Percentiles rank a stretch among this genome's conserved stretches.
Evolutionary conservation across 2,888 invertebrate genomes (phyloP).

Genomic region (Pelosia muscerda): DNA sequence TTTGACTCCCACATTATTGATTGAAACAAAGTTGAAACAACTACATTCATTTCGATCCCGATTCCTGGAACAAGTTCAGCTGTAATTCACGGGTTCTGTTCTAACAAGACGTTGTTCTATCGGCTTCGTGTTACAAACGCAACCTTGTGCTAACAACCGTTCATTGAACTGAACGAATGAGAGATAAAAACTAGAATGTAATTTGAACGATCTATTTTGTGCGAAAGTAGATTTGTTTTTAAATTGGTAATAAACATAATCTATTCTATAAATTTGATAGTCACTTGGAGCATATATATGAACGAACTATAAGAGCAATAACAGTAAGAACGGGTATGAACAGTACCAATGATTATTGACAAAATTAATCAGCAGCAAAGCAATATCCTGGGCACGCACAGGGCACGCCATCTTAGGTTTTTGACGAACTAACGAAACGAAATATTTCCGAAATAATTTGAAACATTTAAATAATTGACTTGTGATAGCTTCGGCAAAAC

Average conservation of each 20-base stretch:
- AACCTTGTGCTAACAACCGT: conserved; percentile 15
- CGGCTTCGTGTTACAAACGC: conserved; percentile 36
- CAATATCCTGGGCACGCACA: too few relatives aligned
- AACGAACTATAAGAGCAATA: too few relatives aligned
- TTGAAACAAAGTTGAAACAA: conserved; percentile 43
- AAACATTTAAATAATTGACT: too few relatives aligned
- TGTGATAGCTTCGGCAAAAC: too few relatives aligned
- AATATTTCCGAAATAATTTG: too few relatives aligned
- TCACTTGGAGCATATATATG: too few relatives aligned
- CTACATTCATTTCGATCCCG: conserved; percentile 29
- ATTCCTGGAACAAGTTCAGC: conserved; percentile 38
- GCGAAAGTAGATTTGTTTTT: not conserved
- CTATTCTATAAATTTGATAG: too few relatives aligned
- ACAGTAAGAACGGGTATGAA: too few relatives aligned
- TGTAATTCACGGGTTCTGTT: conserved; percentile 28
- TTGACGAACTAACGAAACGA: too few relatives aligned
- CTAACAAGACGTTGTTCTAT: conserved; percentile 33
- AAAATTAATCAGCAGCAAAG: too few relatives aligned
- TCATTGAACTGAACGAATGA: conserved; percentile 18
- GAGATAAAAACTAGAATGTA: not conserved
- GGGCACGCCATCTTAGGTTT: too few relatives aligned
- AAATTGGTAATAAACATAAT: not conserved
- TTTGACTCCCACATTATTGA: not conserved
- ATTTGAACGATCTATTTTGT: not conserved
- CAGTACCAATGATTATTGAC: too few relatives aligned